These are phyloP conservation scores for Connochaetes taurinus DNA, from an alignment of 2,113 vertebrate species.

Conservation along the genomic window DNA sequence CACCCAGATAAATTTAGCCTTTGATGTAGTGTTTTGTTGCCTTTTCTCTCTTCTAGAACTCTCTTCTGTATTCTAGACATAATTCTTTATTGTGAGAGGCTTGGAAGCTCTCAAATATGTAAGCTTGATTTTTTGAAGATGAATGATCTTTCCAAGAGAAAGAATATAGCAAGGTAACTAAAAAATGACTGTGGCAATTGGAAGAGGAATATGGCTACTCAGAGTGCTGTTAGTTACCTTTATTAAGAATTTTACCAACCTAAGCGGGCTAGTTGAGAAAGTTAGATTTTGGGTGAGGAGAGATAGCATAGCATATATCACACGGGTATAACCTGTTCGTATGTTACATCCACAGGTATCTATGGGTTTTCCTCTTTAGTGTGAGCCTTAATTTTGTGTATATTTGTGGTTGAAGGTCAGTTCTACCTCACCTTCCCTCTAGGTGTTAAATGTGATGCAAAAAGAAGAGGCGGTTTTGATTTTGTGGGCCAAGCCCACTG, in stretches of 20 bases:
- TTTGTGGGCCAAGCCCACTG: not conserved
- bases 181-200: not conserved
- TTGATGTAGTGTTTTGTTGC: not conserved
- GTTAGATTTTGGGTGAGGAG: not conserved
- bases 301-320: not conserved
- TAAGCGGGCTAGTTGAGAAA: not conserved
- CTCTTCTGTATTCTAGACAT: not conserved
- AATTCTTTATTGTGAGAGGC: not conserved
- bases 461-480: not conserved
- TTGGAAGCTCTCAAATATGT: not conserved
- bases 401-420: not conserved
- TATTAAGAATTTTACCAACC: not conserved
- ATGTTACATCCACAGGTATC: not conserved
- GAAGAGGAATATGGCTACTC: not conserved
- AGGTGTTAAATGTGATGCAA: not conserved
- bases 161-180: not conserved
- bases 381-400: not conserved
- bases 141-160: not conserved
- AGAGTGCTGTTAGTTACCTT: not conserved
- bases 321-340: not conserved
- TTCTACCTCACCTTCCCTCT: not conserved
- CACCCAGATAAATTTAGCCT: not conserved
- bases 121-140: conserved; percentile 6
- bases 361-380: not conserved
- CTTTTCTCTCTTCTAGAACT: not conserved